These are phyloP conservation scores for Mugil cephalus DNA, from an alignment of 2,113 vertebrate species.

Conservation along the genomic window DNA sequence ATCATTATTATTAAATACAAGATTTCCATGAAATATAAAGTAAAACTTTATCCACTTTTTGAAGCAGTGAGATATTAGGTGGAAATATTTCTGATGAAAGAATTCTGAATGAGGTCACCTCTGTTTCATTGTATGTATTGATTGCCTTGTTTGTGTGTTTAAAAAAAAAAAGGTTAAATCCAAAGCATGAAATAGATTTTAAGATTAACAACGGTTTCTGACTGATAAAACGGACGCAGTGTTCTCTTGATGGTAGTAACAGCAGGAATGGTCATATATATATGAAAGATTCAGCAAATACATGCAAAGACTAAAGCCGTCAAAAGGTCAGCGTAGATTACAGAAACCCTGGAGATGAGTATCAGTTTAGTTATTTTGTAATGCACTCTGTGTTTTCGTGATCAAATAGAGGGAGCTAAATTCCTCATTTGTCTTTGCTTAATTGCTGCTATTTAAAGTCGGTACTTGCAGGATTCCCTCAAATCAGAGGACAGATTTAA, in stretches of 20 bases:
- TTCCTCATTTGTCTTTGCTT: no score
- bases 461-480: no score
- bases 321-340: neutral
- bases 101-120: neutral
- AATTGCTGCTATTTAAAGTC: no score
- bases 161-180: constrained; percentile 1
- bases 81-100: neutral
- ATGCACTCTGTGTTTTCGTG: no score
- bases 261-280: neutral
- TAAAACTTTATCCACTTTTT: neutral
- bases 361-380: no score
- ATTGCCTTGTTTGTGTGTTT: constrained; percentile 46
- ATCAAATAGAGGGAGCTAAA: no score
- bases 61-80: neutral
- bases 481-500: no score
- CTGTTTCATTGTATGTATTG: constrained; percentile 16
- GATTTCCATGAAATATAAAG: neutral
- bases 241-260: constrained; percentile 1
- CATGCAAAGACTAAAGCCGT: neutral
- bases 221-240: constrained; percentile 6
- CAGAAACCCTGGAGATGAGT: no score
- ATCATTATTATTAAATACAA: no score
- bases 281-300: neutral
- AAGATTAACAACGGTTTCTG: constrained; percentile 24
- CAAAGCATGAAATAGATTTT: constrained; percentile 17